A percentile compares a stretch with the other conserved stretches of the same genome.
Evolutionary conservation across 2,888 invertebrate genomes (phyloP).

Genomic region (Orthosia cruda): DNA sequence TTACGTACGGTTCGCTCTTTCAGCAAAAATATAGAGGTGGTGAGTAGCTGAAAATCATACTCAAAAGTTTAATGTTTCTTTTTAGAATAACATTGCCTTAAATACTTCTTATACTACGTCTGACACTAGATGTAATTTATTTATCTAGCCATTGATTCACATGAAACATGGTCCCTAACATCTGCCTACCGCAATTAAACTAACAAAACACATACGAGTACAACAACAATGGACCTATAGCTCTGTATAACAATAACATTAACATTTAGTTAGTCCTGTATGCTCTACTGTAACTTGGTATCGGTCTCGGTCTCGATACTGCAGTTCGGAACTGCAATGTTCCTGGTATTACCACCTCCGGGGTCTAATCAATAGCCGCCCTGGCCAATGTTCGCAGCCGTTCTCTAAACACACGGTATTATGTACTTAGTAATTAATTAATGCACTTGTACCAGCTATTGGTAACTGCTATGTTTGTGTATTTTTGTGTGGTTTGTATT

Average conservation of each 20-base stretch:
- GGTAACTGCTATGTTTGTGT: conserved; percentile 13
- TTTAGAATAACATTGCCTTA: neutral
- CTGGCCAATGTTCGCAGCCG: conserved; percentile 62
- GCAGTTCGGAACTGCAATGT: conserved; percentile 65
- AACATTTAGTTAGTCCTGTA: conserved; percentile 65
- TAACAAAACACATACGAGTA: too few relatives aligned
- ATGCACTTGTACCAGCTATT: conserved; percentile 36
- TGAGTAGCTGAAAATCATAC: conserved; percentile 23
- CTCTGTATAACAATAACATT: conserved; percentile 58
- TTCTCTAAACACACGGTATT: conserved; percentile 59
- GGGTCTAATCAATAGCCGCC: conserved; percentile 68
- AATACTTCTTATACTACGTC: neutral
- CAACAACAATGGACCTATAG: conserved; percentile 29
- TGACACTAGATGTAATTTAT: neutral
- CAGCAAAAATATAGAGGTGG: conserved; percentile 33
- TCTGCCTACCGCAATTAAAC: conserved; percentile 32
- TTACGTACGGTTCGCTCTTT: conserved; percentile 48
- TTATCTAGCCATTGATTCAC: neutral
- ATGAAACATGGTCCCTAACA: neutral
- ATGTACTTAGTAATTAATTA: conserved; percentile 65
- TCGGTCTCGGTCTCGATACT: conserved; percentile 65
- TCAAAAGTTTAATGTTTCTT: conserved; percentile 25
- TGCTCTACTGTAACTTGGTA: conserved; percentile 62
- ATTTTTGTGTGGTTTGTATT: conserved; percentile 18
- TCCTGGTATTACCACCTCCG: conserved; percentile 60